Percentiles rank a stretch among this genome's conserved stretches.
phyloP scores from a whole-genome alignment of 2,113 vertebrate species.

The Pterocles gutturalis region DNA sequence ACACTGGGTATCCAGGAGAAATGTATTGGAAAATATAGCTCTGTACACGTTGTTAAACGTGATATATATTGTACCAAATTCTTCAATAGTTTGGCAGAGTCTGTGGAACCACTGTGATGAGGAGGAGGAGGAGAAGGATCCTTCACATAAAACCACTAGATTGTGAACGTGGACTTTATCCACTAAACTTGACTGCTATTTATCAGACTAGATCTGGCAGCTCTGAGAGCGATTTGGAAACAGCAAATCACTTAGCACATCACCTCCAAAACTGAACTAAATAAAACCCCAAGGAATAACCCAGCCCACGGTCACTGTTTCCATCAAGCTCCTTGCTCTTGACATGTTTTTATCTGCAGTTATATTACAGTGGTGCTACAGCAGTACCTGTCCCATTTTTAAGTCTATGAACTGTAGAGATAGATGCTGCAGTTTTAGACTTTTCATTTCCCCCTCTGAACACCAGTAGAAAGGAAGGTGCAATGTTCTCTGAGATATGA shows the following conservation, averaged over 20 bases:
- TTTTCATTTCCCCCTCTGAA: neutral
- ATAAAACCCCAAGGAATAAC: neutral
- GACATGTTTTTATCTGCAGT: neutral
- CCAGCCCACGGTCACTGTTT: neutral
- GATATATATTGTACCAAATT: neutral
- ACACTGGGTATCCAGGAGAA: neutral
- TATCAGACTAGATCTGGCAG: neutral
- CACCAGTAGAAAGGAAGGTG: neutral
- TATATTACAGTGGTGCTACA: neutral
- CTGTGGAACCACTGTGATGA: neutral
- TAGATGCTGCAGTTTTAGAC: neutral
- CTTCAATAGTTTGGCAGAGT: neutral
- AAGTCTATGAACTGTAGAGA: neutral
- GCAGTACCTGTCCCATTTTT: neutral
- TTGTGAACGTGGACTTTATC: neutral
- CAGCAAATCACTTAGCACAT: neutral
- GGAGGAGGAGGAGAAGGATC: neutral
- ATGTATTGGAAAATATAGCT: neutral
- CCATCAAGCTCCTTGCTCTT: neutral
- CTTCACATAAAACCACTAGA: neutral
- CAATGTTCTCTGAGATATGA: fast-evolving
- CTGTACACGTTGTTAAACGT: neutral
- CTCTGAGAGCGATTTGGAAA: neutral
- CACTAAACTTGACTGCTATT: neutral
- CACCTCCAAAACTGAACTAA: neutral